These are phyloP conservation scores for Oreochromis spilurus DNA, from an alignment of 2,113 vertebrate genomes.

Conservation along the genomic window DNA sequence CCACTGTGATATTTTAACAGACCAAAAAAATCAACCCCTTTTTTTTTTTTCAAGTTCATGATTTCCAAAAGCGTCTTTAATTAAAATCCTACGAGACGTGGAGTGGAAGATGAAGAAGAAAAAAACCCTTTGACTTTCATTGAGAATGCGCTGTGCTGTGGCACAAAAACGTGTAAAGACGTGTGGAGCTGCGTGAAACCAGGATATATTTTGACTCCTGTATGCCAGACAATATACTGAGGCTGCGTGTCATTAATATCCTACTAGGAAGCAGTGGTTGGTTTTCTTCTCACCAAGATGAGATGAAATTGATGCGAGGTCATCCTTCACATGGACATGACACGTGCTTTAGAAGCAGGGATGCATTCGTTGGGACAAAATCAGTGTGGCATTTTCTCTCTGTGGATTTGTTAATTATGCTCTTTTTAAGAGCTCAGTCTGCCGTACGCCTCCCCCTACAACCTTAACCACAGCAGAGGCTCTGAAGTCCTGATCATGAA, in stretches of 20 bases:
- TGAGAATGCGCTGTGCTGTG: background rate
- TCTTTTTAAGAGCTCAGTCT: background rate
- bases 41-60: background rate
- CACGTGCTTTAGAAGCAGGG: background rate
- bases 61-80: background rate
- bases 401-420: background rate
- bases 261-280: background rate
- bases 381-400: background rate
- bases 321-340: background rate
- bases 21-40: rapidly evolving
- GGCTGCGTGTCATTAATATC: background rate
- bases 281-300: background rate
- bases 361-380: background rate
- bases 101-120: background rate
- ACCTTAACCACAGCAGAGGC: background rate
- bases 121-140: background rate
- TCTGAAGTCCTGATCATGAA: background rate
- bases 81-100: background rate
- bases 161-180: background rate
- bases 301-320: background rate
- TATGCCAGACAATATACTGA: background rate
- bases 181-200: background rate
- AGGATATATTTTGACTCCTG: background rate
- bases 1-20: background rate
- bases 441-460: rapidly evolving